A percentile compares a stretch with the other conserved stretches of the same genome.
These are phyloP conservation scores for Cheirogaleus major DNA, from an alignment of 2,797 vertebrate species.

Conservation along the genomic window DNA sequence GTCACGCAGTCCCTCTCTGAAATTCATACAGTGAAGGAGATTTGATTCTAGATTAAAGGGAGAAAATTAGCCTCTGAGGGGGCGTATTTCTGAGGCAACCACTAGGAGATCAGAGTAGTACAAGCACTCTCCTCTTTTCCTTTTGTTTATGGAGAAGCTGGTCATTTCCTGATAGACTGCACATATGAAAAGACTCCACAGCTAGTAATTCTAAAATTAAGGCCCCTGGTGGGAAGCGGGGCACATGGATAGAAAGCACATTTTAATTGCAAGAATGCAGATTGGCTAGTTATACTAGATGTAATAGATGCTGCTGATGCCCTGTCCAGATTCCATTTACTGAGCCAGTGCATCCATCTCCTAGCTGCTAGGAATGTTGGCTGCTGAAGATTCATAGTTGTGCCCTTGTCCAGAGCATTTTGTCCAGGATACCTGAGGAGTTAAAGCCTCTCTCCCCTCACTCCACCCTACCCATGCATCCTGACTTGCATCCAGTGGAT, in stretches of 20 bases:
- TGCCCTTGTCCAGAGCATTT: not conserved
- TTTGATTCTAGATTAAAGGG: constrained; percentile 25
- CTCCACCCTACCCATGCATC: not conserved
- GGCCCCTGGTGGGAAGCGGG: not conserved
- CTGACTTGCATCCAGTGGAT: not conserved
- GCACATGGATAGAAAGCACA: not conserved
- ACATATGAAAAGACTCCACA: not conserved
- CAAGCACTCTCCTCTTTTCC: not conserved
- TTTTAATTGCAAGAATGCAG: constrained; percentile 38
- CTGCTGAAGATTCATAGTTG: constrained; percentile 6
- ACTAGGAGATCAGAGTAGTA: not conserved
- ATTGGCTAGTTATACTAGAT: not conserved
- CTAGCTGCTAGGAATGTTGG: not conserved
- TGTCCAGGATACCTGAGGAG: not conserved
- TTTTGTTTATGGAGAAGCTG: constrained; percentile 41
- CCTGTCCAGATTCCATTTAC: not conserved
- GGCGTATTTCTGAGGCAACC: constrained; percentile 2
- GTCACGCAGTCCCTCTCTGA: not conserved
- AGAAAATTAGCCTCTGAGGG: not conserved
- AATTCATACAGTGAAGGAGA: not conserved
- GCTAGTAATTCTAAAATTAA: constrained; percentile 19
- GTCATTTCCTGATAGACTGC: constrained; percentile 25
- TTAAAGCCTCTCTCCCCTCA: constrained; percentile 10
- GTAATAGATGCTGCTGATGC: not conserved
- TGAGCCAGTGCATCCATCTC: not conserved